These are phyloP conservation scores for Apamea anceps DNA, from an alignment of 2,888 invertebrate genomes.

Conservation along the genomic window DNA sequence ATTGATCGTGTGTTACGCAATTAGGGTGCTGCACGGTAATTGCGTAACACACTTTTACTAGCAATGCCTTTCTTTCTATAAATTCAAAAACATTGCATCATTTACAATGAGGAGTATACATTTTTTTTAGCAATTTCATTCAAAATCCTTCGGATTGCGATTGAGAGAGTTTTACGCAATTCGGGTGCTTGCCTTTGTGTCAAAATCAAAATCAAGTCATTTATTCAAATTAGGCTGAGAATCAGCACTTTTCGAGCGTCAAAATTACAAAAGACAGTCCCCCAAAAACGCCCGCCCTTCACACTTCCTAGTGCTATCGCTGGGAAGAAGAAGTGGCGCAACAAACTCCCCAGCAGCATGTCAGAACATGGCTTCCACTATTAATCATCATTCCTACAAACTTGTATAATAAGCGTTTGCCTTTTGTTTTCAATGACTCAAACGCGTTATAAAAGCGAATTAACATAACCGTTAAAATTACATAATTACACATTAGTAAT, in stretches of 20 bases:
- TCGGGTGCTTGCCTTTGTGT: not conserved
- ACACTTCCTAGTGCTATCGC: no score
- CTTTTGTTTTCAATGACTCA: constrained; percentile 11
- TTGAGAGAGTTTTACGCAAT: no score
- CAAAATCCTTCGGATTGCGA: not conserved
- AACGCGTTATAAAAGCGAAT: constrained; percentile 26
- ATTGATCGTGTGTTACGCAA: no score
- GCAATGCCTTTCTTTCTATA: not conserved
- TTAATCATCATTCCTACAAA: not conserved
- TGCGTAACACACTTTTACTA: no score
- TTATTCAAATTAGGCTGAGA: no score
- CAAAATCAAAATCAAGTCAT: no score
- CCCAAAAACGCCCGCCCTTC: no score
- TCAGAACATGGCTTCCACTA: not conserved
- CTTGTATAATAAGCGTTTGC: constrained; percentile 7
- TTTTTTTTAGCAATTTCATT: not conserved
- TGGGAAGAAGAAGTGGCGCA: no score
- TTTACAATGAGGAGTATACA: not conserved
- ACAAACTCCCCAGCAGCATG: no score
- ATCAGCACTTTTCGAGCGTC: no score
- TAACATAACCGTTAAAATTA: constrained; percentile 38
- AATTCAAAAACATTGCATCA: not conserved
- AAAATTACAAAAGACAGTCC: no score
- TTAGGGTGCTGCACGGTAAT: no score
- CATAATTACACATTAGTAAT: constrained; percentile 46